Percentiles rank a stretch among this genome's conserved stretches.
phyloP scores from a whole-genome alignment of 2,888 invertebrate genomes.

The Scaptomyza polygonia region DNA sequence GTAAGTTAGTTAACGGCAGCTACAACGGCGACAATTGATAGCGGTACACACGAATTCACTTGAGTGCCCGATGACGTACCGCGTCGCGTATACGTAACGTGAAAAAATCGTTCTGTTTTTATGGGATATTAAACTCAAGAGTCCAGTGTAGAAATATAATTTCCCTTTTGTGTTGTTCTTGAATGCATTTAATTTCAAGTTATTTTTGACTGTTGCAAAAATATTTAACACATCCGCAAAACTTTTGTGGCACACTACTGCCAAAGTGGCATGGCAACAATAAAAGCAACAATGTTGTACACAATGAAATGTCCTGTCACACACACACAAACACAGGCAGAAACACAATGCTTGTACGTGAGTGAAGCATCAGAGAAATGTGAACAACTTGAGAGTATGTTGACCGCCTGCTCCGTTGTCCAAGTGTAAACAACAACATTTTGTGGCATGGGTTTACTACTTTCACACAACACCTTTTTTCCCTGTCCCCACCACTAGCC shows the following conservation, averaged over 20 bases:
- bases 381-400: constrained; percentile 62
- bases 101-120: constrained; percentile 1
- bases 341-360: constrained; percentile 16
- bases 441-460: constrained; percentile 8
- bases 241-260: constrained; percentile 55
- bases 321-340: constrained; percentile 16
- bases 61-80: too few relatives aligned
- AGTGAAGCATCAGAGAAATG: constrained; percentile 36
- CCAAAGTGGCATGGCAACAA: constrained; percentile 41
- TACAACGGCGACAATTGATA: constrained; percentile 26
- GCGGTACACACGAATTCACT: too few relatives aligned
- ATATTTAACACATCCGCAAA: constrained; percentile 53
- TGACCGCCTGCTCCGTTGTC: constrained; percentile 55
- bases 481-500: too few relatives aligned
- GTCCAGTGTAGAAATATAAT: neutral
- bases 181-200: constrained; percentile 59
- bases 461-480: neutral
- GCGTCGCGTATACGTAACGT: too few relatives aligned
- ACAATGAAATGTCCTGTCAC: constrained; percentile 65
- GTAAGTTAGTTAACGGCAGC: constrained; percentile 19
- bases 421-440: constrained; percentile 59
- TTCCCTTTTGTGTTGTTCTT: constrained; percentile 21
- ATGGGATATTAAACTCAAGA: constrained; percentile 7
- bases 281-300: constrained; percentile 68
- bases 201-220: constrained; percentile 53